phyloP scores from a whole-genome alignment of 1,140 invertebrate genomes.

The Cyclina sinensis region DNA sequence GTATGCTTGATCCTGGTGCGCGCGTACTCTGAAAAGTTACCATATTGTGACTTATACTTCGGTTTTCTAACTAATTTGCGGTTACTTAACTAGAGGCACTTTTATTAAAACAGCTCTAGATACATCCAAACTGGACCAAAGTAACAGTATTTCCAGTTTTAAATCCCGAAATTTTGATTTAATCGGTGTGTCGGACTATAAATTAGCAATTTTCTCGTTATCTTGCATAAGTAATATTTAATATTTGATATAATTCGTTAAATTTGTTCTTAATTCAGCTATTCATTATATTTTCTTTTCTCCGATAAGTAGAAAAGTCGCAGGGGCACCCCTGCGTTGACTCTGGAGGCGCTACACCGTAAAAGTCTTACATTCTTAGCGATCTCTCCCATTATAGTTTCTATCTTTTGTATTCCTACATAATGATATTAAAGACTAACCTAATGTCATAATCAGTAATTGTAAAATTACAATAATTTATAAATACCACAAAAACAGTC shows the following conservation, averaged over 20 bases:
- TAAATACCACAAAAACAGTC: conserved; percentile 23
- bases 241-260: not conserved
- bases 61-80: too few species aligned
- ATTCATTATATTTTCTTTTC: conserved; percentile 15
- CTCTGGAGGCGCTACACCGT: conserved; percentile 14
- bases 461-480: conserved; percentile 39
- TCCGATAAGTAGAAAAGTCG: not conserved
- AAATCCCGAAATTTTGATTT: conserved; percentile 1
- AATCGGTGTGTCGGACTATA: not conserved
- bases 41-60: too few species aligned
- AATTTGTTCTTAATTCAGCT: not conserved
- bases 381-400: not conserved
- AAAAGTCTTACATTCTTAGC: conserved; percentile 8
- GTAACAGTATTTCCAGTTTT: not conserved
- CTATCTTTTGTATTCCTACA: not conserved
- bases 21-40: too few species aligned
- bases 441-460: conserved; percentile 32
- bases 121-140: not conserved
- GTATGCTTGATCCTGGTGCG: too few species aligned
- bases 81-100: too few species aligned
- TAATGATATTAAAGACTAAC: conserved; percentile 14
- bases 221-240: conserved; percentile 9
- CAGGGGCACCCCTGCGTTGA: not conserved
- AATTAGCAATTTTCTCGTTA: conserved; percentile 13
- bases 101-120: too few species aligned